Conservation (phyloP, 2,888 invertebrate species). For the Cartodere bifasciata region DNA sequence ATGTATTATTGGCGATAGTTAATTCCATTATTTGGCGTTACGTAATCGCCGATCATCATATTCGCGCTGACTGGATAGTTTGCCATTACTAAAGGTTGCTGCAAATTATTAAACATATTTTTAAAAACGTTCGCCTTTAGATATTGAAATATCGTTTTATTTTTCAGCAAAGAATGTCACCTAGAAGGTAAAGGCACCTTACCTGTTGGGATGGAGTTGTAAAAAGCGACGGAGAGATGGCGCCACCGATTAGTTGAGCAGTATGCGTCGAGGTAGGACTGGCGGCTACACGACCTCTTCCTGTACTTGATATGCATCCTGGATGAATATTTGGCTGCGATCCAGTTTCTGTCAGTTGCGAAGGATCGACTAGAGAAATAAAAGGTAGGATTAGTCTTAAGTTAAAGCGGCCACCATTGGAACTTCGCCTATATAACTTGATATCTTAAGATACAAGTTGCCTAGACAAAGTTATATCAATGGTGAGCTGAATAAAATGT, state of each 20-base stretch:
- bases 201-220: slow-evolving; percentile 31
- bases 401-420: too few relatives aligned
- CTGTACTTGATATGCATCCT: slow-evolving; percentile 49
- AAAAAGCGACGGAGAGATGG: slow-evolving; percentile 56
- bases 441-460: too few relatives aligned
- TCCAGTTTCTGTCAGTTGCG: slow-evolving; percentile 31
- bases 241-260: slow-evolving; percentile 53
- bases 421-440: slow-evolving; percentile 3
- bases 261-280: slow-evolving; percentile 49
- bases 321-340: slow-evolving; percentile 50
- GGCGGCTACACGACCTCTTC: slow-evolving; percentile 43
- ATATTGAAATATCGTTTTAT: too few relatives aligned
- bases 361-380: slow-evolving; percentile 28
- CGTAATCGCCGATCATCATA: slow-evolving; percentile 66
- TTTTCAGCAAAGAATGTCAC: too few relatives aligned
- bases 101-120: slow-evolving; percentile 17
- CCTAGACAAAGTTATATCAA: too few relatives aligned
- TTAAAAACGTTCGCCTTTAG: neutral
- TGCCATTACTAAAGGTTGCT: slow-evolving; percentile 44
- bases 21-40: slow-evolving; percentile 44
- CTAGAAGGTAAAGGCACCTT: slow-evolving; percentile 9
- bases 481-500: too few relatives aligned
- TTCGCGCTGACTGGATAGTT: slow-evolving; percentile 58
- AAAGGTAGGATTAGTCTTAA: too few relatives aligned
- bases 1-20: slow-evolving; percentile 31